A percentile compares a stretch with the other conserved stretches of the same genome.
Conservation (phyloP, 2,113 vertebrate species). For the Eleginops maclovinus region DNA sequence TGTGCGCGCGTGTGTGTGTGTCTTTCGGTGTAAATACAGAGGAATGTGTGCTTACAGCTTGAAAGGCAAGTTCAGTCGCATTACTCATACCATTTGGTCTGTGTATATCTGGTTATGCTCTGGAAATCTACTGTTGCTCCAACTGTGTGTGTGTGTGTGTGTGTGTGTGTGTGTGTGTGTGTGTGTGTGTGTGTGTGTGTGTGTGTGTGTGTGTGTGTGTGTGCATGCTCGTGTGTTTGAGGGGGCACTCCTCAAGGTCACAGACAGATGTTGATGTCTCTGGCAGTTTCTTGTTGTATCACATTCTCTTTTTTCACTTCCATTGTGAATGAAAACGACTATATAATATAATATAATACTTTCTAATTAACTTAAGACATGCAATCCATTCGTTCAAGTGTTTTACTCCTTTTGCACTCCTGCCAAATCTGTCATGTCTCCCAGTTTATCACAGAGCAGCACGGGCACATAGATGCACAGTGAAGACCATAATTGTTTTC, state of each 20-base stretch:
- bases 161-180: conserved; percentile 2
- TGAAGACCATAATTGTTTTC: background rate
- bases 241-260: conserved; percentile 71
- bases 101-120: conserved; percentile 18
- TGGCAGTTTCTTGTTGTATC: background rate
- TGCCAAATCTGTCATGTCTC: background rate
- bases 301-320: background rate
- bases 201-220: background rate
- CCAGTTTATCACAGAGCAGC: background rate
- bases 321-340: background rate
- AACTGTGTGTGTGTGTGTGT: background rate
- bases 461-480: background rate
- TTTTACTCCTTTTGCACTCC: background rate
- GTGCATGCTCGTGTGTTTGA: background rate
- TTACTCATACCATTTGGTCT: conserved; percentile 42
- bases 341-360: too few species aligned
- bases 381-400: background rate
- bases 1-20: too few species aligned
- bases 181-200: background rate
- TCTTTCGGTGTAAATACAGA: conserved; percentile 55
- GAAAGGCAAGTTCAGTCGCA: conserved; percentile 69
- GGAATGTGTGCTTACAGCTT: conserved; percentile 63
- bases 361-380: too few species aligned
- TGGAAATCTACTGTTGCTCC: conserved; percentile 39
- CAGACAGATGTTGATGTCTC: conserved; percentile 50